Conservation (phyloP, 2,888 invertebrate genomes). For the Odontothrips loti region DNA sequence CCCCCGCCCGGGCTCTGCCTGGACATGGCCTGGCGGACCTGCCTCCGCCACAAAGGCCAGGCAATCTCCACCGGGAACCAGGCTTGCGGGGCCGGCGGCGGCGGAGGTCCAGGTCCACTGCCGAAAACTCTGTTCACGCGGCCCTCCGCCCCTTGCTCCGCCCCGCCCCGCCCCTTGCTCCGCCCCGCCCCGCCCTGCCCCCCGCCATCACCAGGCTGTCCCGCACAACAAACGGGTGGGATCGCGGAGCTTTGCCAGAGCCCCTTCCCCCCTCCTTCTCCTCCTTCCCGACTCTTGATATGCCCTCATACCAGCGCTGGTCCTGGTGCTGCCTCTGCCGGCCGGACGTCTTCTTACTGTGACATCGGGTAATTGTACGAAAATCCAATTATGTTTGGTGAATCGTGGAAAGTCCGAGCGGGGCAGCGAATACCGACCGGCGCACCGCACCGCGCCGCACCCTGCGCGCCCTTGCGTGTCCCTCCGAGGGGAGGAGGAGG, state of each 20-base stretch:
- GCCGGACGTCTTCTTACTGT: neutral
- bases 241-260: conserved; percentile 3
- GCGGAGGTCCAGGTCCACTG: neutral
- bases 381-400: neutral
- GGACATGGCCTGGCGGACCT: too few relatives aligned
- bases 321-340: neutral
- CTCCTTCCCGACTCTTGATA: neutral
- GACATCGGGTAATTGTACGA: conserved; percentile 10
- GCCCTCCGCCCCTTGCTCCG: neutral
- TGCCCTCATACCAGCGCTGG: neutral
- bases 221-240: neutral
- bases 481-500: too few relatives aligned
- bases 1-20: too few relatives aligned
- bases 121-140: neutral
- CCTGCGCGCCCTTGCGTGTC: too few relatives aligned
- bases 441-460: neutral
- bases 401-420: neutral
- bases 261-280: neutral
- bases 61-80: too few relatives aligned
- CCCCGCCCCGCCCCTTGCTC: neutral
- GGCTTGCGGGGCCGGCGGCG: neutral
- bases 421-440: neutral
- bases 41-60: too few relatives aligned
- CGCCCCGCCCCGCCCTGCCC: too few relatives aligned
- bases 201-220: neutral